Evolutionary conservation across 2,797 vertebrate genomes (phyloP), one percentile per base, ranked within the genome.

Genomic region (Nothura maculosa): DNA sequence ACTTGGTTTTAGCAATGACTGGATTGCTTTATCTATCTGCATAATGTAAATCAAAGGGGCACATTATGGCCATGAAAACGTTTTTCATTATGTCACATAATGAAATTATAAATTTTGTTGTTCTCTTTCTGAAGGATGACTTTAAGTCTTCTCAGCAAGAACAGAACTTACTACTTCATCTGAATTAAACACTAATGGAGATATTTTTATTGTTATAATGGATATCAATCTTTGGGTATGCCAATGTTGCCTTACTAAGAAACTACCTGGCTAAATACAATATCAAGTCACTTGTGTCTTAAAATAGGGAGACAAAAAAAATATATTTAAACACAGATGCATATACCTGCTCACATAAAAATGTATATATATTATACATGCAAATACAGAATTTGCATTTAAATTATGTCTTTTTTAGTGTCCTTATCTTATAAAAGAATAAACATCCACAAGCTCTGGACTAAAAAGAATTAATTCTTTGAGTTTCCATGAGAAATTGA

Each of bases 381-480:
- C 9, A 54, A 1, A 52, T 34, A 0, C 38, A 47, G 91, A 38
- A 69, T 1, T 0, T 10, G 3, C 6, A 28, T 6, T 78, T 64
- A 30, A 34, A 48, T 24, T 48, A 48, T 48, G 47, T 30, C 18
- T 57, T 75, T 58, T 54, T 5, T 3, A 85, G 6, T 20, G 25
- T n/a, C 70, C 5, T 60, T 52, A 42, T 30, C 72, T 73, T 70
- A 18, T 32, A 7, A 13, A 55, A 64, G 79, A 52, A 0, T 21
- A 70, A 75, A 42, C 4, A 47, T 11, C 18, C 57, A 27, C 28
- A 18, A 74, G 27, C 19, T 61, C 10, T 10, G 74, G 25, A 75
- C 19, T 60, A 74, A 4, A 2, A 73, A 24, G 38, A 20, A 55
- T 12, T 32, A 11, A 54, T 38, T 3, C 73, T 21, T 60, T 43